Conservation (phyloP, 1,140 invertebrate species). For the Drosophila sechellia region DNA sequence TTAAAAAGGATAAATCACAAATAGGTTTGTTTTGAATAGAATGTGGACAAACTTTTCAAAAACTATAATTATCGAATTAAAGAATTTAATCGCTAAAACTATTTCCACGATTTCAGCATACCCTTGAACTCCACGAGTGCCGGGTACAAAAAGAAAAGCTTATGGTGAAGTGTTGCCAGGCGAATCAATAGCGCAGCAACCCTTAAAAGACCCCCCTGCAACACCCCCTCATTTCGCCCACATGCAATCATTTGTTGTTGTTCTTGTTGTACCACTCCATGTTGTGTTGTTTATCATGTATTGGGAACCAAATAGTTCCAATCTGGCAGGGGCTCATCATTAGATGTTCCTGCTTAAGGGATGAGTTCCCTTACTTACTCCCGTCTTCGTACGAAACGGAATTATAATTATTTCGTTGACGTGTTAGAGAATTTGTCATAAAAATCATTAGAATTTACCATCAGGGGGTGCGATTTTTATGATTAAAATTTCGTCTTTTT, state of each 20-base stretch:
- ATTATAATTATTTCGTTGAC: conserved; percentile 30
- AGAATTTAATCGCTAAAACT: not conserved
- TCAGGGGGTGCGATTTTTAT: conserved; percentile 26
- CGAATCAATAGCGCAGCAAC: conserved; percentile 58
- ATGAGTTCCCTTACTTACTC: conserved; percentile 28
- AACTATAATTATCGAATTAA: no score
- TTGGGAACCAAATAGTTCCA: conserved; percentile 46
- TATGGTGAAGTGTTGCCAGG: conserved; percentile 68
- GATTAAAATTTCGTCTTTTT: conserved; percentile 19
- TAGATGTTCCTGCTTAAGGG: conserved; percentile 63
- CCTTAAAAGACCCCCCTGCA: conserved; percentile 47
- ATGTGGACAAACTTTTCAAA: no score
- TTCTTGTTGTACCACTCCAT: conserved; percentile 1
- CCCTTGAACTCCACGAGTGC: conserved; percentile 13
- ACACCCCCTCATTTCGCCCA: conserved; percentile 16
- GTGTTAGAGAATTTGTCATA: conserved; percentile 22
- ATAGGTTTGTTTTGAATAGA: not conserved
- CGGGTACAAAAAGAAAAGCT: conserved; percentile 29
- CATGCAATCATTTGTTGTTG: conserved; percentile 42
- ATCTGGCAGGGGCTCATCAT: conserved; percentile 35
- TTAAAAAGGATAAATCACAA: no score
- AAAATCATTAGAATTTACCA: conserved; percentile 6
- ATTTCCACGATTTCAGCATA: not conserved
- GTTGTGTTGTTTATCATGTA: conserved; percentile 53
- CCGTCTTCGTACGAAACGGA: not conserved